Percentiles rank a stretch among this genome's conserved stretches.
phyloP scores from a whole-genome alignment of 2,888 invertebrate genomes.

The Lysandra coridon region DNA sequence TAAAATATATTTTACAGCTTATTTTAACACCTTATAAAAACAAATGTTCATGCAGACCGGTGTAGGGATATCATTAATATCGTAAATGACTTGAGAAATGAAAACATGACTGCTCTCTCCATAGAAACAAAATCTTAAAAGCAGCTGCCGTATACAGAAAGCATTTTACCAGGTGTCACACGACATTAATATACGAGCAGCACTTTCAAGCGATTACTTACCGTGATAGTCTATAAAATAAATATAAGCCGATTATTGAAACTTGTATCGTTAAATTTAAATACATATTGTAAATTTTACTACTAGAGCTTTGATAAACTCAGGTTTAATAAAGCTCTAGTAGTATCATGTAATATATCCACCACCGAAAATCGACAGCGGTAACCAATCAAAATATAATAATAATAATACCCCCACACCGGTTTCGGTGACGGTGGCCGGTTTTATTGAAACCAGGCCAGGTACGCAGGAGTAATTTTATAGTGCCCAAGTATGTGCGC shows the following conservation, averaged over 20 bases:
- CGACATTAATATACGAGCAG: constrained; percentile 8
- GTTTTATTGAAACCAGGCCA: too few species aligned
- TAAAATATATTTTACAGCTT: background rate
- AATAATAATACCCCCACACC: too few species aligned
- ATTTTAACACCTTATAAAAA: background rate
- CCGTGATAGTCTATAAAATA: constrained; percentile 15
- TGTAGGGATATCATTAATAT: constrained; percentile 4
- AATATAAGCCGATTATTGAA: background rate
- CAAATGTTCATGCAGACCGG: background rate
- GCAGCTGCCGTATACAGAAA: constrained; percentile 14
- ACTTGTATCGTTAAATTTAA: background rate
- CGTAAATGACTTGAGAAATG: background rate
- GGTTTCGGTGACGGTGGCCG: too few species aligned
- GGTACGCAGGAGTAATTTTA: too few species aligned
- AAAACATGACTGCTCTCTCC: background rate
- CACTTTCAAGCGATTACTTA: background rate
- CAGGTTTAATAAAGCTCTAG: too few species aligned
- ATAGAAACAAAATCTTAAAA: constrained; percentile 16
- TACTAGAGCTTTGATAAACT: too few species aligned
- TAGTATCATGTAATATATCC: too few species aligned
- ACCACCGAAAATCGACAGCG: too few species aligned
- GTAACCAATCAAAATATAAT: too few species aligned
- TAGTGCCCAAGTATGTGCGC: too few species aligned
- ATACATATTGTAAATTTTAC: background rate
- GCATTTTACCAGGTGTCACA: background rate